Percentiles rank a stretch among this genome's conserved stretches.
These are phyloP conservation scores for Tapirus indicus DNA, from an alignment of 2,797 vertebrate species.

Conservation along the genomic window DNA sequence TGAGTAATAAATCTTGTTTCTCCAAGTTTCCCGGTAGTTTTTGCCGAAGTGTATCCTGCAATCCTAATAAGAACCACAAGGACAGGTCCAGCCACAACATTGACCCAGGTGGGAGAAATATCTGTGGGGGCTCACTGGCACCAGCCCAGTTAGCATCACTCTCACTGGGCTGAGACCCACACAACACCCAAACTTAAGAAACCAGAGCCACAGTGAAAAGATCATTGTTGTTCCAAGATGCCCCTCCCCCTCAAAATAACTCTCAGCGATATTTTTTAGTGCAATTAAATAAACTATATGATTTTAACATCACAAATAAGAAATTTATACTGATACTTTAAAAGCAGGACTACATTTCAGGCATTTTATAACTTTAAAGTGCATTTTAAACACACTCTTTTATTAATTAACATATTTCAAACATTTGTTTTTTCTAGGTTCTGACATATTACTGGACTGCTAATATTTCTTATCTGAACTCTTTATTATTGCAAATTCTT, in stretches of 20 bases:
- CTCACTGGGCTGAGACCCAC: background rate
- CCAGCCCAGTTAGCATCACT: background rate
- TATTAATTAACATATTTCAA: background rate
- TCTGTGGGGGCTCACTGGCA: background rate
- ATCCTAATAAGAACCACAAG: background rate
- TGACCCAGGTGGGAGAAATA: background rate
- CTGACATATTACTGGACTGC: background rate
- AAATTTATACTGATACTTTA: background rate
- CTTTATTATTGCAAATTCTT: conserved; percentile 56
- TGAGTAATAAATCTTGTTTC: background rate
- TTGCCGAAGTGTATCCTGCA: background rate
- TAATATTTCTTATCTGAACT: conserved; percentile 54
- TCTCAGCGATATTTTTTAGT: background rate
- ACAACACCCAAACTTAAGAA: background rate
- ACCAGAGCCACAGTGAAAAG: background rate
- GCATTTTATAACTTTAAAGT: background rate
- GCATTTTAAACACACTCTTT: background rate
- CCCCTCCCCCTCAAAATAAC: background rate
- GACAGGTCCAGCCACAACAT: too few species aligned
- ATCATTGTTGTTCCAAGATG: background rate
- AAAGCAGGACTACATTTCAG: background rate
- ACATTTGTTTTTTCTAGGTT: background rate
- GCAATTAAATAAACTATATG: background rate
- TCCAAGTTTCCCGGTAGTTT: background rate
- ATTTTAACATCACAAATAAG: background rate